Percentiles rank a stretch among this genome's conserved stretches.
Conservation (phyloP, 2,888 invertebrate species). For the Aleiodes testaceus region DNA sequence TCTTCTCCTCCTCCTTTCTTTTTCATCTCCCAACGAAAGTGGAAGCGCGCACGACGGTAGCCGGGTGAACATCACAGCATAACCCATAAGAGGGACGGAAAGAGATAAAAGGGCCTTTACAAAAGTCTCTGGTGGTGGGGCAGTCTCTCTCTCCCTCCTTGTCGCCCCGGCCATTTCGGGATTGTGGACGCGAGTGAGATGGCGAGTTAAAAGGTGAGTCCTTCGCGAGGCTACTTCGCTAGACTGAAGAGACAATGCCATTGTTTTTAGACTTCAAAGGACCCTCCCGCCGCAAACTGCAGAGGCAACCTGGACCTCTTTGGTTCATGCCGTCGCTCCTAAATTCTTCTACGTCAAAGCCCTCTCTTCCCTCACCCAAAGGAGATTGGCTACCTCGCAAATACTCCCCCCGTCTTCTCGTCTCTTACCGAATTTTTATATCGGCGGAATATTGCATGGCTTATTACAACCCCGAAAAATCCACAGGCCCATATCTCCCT, state of each 20-base stretch:
- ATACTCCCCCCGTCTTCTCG: conserved; percentile 24
- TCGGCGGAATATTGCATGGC: conserved; percentile 41
- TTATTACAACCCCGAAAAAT: conserved; percentile 15
- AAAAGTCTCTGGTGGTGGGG: conserved; percentile 7
- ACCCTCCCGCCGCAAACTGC: conserved; percentile 67
- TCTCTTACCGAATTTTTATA: conserved; percentile 28
- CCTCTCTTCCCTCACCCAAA: conserved; percentile 45
- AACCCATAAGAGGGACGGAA: conserved; percentile 25
- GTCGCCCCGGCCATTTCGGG: neutral
- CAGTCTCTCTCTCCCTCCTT: too few species aligned
- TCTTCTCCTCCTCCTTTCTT: too few species aligned
- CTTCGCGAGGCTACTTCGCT: conserved; percentile 64
- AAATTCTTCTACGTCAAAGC: conserved; percentile 72
- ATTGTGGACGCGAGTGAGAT: conserved; percentile 44
- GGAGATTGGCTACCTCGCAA: conserved; percentile 49
- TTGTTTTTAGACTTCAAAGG: conserved; percentile 73
- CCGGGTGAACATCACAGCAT: conserved; percentile 40
- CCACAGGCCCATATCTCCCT: neutral
- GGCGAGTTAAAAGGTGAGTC: conserved; percentile 50
- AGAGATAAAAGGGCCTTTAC: conserved; percentile 28
- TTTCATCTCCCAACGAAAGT: neutral
- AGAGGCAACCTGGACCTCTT: conserved; percentile 54
- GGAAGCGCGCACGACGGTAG: conserved; percentile 47
- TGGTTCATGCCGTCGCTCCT: conserved; percentile 71
- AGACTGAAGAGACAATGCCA: conserved; percentile 73